Percentiles rank a stretch among this genome's conserved stretches.
These are phyloP conservation scores for Spizaetus ornatus DNA, from an alignment of 2,113 vertebrate genomes.

Conservation along the genomic window DNA sequence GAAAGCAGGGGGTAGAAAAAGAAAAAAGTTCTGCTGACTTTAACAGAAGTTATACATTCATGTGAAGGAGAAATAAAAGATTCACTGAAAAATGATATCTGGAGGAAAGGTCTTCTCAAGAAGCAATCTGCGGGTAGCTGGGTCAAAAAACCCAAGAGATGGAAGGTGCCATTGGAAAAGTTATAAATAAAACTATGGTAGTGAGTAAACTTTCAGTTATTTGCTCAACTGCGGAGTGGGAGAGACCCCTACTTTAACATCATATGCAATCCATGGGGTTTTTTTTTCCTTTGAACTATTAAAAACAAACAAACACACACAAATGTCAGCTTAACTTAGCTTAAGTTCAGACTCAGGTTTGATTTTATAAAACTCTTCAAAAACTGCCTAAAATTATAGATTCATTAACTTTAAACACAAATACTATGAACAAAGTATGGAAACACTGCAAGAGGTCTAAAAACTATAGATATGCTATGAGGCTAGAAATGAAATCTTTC, in stretches of 20 bases:
- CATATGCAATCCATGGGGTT: neutral
- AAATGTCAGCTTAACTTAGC: neutral
- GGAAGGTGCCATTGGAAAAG: neutral
- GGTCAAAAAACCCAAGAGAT: neutral
- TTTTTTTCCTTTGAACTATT: neutral
- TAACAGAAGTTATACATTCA: neutral
- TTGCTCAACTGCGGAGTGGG: neutral
- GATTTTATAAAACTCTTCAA: neutral
- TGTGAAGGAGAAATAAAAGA: neutral
- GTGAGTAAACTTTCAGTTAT: neutral
- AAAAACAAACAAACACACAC: neutral
- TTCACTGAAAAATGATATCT: neutral
- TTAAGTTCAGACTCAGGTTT: neutral
- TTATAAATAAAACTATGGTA: neutral
- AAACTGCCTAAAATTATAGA: neutral
- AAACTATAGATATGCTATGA: neutral
- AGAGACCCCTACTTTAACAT: neutral
- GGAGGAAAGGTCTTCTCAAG: neutral
- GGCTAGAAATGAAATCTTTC: neutral
- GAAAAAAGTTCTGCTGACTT: neutral
- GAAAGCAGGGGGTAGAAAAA: neutral
- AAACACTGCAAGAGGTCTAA: neutral
- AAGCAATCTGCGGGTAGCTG: neutral
- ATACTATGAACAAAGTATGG: neutral
- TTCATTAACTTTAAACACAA: neutral